These are phyloP conservation scores for Melanaphis sacchari DNA, from an alignment of 1,140 invertebrate genomes.

Conservation along the genomic window DNA sequence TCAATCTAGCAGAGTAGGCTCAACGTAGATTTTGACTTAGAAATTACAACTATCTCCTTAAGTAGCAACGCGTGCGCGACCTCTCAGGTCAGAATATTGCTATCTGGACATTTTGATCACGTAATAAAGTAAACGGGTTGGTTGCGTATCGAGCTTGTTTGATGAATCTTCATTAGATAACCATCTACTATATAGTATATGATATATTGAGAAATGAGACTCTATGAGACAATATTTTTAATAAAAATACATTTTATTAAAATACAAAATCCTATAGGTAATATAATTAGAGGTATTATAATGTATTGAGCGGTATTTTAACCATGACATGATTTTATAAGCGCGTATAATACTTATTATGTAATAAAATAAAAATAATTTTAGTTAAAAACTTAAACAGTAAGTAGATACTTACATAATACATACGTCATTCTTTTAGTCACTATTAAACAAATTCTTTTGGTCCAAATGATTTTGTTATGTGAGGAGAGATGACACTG, in stretches of 20 bases:
- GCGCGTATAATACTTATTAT: too few relatives aligned
- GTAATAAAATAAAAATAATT: not conserved
- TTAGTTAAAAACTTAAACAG: not conserved
- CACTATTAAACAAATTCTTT: too few relatives aligned
- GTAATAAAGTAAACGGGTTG: slow-evolving; percentile 37
- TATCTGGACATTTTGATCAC: slow-evolving; percentile 4
- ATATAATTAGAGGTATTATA: not conserved
- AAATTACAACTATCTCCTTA: slow-evolving; percentile 12
- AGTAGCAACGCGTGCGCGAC: not conserved
- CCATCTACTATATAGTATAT: not conserved
- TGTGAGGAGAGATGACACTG: too few relatives aligned
- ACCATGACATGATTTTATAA: not conserved
- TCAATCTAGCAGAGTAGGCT: not conserved
- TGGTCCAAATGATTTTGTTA: too few relatives aligned
- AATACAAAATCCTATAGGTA: not conserved
- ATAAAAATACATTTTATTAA: not conserved
- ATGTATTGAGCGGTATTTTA: not conserved
- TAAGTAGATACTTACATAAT: not conserved
- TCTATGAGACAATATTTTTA: not conserved
- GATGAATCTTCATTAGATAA: slow-evolving; percentile 33
- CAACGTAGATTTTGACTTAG: not conserved
- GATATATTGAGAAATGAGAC: not conserved
- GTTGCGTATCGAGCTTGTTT: not conserved
- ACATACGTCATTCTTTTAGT: too few relatives aligned
- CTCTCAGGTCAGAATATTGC: not conserved